Base-by-base conservation (phyloP, 2,888 invertebrate genomes). In the Drosophila kokeensis region DNA sequence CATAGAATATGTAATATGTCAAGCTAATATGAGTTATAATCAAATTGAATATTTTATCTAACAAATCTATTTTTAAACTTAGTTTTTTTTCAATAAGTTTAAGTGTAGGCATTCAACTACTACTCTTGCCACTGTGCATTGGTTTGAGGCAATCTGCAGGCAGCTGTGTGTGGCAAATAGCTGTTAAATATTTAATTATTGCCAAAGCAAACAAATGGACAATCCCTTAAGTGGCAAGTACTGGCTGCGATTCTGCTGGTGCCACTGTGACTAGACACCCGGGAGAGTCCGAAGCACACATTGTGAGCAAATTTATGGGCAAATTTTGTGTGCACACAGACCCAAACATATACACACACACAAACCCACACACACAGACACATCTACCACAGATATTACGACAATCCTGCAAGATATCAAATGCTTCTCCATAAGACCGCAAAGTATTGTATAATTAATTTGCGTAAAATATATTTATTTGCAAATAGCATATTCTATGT, bases 171-270 rank as follows among this genome's bases (percentile, higher is more conserved):
- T 66, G 67, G 82, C 77, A 76, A 81, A 73, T 71, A 74, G 78
- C 75, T 83, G 82, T 74, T 84, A 82, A 84, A 84, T 84, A 76
- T 87, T 87, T 82, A 82, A 84, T 79, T 78, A 76, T 79, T 75
- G 36, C 68, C 72, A 69, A 76, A 78, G 71, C 67, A 69, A 77
- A 65, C 79, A 71, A 55, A 60, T 53, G 34, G 55, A 15, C 62
- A 52, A 53, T 62, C 50, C 49, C 42, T 42, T 40, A 54, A 53
- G 64, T 75, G 63, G n/a, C 53, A 49, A 32, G 27, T 10, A 42
- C 52, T 48, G 60, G 57, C 21, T 64, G 36, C 36, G 45, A 52
- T 59, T 50, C 65, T 50, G 40, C 50, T 68, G 69, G 29, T 73
- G 79, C 80, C 79, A 82, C 82, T 70, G 60, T 83, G 83, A 45